Evolutionary conservation across 2,888 invertebrate genomes (phyloP).

Genomic region (Pantelozetes paolii): DNA sequence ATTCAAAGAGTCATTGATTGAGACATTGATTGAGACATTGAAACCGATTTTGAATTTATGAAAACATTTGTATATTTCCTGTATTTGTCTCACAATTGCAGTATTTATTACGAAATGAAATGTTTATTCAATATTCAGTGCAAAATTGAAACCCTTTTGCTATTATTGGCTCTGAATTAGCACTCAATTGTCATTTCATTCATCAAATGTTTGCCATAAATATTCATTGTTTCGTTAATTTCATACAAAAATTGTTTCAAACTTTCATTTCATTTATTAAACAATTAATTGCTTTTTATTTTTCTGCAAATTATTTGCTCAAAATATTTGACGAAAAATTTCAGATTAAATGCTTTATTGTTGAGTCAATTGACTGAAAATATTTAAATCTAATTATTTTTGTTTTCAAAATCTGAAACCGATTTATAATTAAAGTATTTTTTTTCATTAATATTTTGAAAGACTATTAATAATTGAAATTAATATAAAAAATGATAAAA

Average conservation of each 20-base stretch:
- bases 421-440: background rate
- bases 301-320: no score
- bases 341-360: no score
- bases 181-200: background rate
- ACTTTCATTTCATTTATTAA: background rate
- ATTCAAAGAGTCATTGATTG: conserved; percentile 12
- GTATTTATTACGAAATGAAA: background rate
- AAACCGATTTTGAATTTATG: background rate
- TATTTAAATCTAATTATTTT: no score
- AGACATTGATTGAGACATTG: background rate
- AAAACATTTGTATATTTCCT: no score
- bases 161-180: background rate
- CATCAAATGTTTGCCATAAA: conserved; percentile 1
- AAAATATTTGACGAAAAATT: no score
- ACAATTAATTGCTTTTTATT: background rate
- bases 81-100: background rate
- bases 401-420: no score
- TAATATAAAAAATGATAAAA: background rate
- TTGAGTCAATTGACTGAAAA: no score
- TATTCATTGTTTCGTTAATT: background rate
- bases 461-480: background rate
- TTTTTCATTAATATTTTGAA: background rate
- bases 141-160: no score
- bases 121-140: no score
- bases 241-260: background rate